These are phyloP conservation scores for Pyxicephalus adspersus DNA, from an alignment of 2,113 vertebrate species.

Conservation along the genomic window DNA sequence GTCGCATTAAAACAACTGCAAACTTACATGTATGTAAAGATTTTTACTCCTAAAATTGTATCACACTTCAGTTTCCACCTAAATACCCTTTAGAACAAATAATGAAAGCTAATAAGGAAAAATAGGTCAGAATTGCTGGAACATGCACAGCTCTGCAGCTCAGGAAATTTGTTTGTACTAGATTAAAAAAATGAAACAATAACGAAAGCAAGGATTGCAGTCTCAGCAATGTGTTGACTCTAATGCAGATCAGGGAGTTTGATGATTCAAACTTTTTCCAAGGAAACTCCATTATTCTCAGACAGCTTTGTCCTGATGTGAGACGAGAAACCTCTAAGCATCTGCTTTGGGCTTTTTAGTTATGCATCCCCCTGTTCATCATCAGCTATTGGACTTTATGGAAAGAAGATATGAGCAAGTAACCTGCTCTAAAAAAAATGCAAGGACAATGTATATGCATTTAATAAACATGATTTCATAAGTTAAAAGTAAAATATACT, in stretches of 20 bases:
- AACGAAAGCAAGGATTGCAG: background rate
- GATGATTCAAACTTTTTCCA: background rate
- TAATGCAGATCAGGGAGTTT: conserved; percentile 3
- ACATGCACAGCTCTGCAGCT: background rate
- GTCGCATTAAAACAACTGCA: too few species aligned
- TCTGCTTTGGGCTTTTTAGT: background rate
- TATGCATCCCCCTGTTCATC: background rate
- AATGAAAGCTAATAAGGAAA: background rate
- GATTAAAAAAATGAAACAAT: conserved; percentile 9
- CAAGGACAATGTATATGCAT: background rate
- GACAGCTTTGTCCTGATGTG: conserved; percentile 1
- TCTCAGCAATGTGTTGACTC: background rate
- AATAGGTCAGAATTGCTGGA: background rate
- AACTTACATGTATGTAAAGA: too few species aligned
- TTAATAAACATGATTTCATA: too few species aligned
- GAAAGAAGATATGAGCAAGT: background rate
- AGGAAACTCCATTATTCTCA: background rate
- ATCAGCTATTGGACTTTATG: background rate
- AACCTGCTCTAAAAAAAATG: background rate
- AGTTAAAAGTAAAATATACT: background rate
- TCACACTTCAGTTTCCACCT: too few species aligned
- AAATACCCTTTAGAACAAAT: too few species aligned
- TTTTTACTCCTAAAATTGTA: too few species aligned
- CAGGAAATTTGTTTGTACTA: background rate
- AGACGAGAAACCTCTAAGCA: background rate